Percentiles rank a stretch among this genome's conserved stretches.
Conservation (phyloP, 2,888 invertebrate genomes). For the Athalia circularis region DNA sequence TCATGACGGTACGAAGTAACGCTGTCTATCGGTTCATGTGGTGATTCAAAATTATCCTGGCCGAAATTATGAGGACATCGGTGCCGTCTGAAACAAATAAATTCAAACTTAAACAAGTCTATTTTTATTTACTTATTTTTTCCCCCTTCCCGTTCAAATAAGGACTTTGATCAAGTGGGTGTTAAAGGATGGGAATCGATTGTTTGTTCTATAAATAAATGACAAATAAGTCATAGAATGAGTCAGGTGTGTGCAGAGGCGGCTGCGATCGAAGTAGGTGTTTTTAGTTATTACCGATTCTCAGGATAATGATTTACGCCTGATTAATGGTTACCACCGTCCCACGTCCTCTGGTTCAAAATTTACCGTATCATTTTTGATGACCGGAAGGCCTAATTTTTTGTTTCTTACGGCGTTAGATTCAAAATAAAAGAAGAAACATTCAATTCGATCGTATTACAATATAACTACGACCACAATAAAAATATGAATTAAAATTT, state of each 20-base stretch:
- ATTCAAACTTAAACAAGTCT: background rate
- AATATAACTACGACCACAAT: conserved; percentile 2
- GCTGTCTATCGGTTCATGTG: conserved; percentile 63
- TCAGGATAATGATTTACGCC: background rate
- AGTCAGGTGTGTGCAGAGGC: conserved; percentile 32
- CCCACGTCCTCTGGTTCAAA: conserved; percentile 6
- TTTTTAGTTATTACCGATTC: conserved; percentile 9
- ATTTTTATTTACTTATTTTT: background rate
- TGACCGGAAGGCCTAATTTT: background rate
- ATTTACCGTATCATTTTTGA: background rate
- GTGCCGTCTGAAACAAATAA: conserved; percentile 80
- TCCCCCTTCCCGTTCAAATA: no score
- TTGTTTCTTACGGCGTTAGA: background rate
- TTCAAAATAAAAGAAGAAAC: background rate
- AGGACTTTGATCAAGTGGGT: background rate
- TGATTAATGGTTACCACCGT: conserved; percentile 4
- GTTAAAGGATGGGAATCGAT: background rate
- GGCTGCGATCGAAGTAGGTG: conserved; percentile 22
- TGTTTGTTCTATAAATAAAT: background rate
- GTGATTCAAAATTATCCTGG: conserved; percentile 67
- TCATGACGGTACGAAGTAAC: conserved; percentile 80
- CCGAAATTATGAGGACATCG: conserved; percentile 84
- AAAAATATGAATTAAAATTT: no score
- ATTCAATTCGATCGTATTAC: background rate
- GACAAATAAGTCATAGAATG: conserved; percentile 22